Conservation (phyloP, 2,113 vertebrate species). For the Theristicus caerulescens region DNA sequence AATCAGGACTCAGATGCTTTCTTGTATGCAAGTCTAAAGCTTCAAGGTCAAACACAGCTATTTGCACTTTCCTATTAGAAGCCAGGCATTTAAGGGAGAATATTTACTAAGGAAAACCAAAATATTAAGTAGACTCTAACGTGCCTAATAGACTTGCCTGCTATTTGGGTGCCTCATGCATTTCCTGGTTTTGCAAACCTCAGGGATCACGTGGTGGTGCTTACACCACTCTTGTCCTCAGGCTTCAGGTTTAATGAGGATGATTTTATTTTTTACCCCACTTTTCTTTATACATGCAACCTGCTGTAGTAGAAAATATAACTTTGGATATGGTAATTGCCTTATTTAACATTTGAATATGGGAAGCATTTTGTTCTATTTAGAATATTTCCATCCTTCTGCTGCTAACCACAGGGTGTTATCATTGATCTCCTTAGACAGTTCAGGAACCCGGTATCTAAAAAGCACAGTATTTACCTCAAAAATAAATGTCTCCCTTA, state of each 20-base stretch:
- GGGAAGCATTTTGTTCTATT: constrained; percentile 23
- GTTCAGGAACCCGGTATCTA: not conserved
- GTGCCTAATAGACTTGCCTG: not conserved
- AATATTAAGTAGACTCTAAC: not conserved
- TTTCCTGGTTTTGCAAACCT: not conserved
- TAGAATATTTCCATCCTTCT: not conserved
- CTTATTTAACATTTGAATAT: constrained; percentile 27
- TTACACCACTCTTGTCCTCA: not conserved
- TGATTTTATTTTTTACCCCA: not conserved
- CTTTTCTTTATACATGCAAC: not conserved
- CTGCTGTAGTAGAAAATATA: not conserved
- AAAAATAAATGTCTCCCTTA: not conserved
- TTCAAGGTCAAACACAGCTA: not conserved
- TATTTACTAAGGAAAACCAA: not conserved
- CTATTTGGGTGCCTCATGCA: not conserved
- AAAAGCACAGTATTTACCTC: not conserved
- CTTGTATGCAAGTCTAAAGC: not conserved
- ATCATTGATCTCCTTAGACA: not conserved
- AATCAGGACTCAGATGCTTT: not conserved
- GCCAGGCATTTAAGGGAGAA: not conserved
- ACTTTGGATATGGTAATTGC: not conserved
- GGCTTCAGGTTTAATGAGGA: not conserved
- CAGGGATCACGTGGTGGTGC: accelerated
- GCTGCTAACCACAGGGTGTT: not conserved
- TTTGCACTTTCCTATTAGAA: not conserved